Conservation (phyloP, 2,113 vertebrate species). For the Peucedramus taeniatus region DNA sequence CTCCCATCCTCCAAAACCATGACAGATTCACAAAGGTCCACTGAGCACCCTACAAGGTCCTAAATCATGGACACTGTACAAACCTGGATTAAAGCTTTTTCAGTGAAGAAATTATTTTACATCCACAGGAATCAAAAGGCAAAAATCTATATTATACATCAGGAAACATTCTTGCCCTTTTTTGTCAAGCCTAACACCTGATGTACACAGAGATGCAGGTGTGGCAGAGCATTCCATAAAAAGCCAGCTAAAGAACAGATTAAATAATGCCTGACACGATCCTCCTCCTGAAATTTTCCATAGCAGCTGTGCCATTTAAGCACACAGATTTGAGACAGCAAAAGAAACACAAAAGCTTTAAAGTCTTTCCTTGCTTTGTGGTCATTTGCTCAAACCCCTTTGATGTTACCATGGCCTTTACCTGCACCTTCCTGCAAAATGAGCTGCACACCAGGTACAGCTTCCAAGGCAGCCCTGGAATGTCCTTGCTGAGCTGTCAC, state of each 20-base stretch:
- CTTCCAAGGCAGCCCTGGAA: neutral
- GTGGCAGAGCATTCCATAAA: neutral
- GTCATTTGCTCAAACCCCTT: neutral
- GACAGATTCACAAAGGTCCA: neutral
- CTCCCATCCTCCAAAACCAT: fast-evolving
- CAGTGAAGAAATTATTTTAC: neutral
- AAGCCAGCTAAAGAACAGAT: neutral
- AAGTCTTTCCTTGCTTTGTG: neutral
- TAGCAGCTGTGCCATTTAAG: neutral
- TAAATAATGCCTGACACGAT: neutral
- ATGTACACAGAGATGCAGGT: neutral
- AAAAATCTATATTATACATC: neutral
- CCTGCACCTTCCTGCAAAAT: neutral
- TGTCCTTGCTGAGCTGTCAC: neutral
- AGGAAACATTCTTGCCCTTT: neutral
- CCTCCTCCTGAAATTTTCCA: neutral
- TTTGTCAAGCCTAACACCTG: neutral
- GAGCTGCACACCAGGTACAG: fast-evolving
- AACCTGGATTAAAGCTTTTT: neutral
- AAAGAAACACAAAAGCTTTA: neutral
- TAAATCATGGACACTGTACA: neutral
- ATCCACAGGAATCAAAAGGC: neutral
- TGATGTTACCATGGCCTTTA: neutral
- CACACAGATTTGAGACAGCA: neutral
- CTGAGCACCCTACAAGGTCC: neutral